phyloP scores from a whole-genome alignment of 2,888 invertebrate species.

The Drosophila peninsularis region DNA sequence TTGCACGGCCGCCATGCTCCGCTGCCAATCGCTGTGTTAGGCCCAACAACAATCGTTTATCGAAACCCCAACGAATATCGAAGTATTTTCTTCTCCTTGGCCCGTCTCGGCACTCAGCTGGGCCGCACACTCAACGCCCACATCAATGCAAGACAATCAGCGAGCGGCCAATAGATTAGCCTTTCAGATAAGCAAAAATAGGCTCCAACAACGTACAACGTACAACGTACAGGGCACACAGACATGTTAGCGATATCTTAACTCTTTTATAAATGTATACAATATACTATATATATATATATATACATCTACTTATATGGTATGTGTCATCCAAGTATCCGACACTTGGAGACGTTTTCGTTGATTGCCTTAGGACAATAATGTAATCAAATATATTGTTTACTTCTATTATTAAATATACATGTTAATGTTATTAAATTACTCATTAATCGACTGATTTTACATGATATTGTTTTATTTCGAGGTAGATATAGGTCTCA shows the following conservation, averaged over 20 bases:
- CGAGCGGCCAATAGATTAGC: constrained; percentile 31
- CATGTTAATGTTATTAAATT: neutral
- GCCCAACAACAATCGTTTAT: neutral
- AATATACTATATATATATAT: neutral
- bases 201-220: neutral
- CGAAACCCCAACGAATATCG: constrained; percentile 2
- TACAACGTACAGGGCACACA: neutral
- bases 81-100: neutral
- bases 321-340: neutral
- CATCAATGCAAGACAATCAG: constrained; percentile 27
- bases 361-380: neutral
- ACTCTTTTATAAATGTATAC: neutral
- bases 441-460: neutral
- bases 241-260: constrained; percentile 3
- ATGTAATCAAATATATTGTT: neutral
- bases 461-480: neutral
- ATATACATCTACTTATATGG: neutral
- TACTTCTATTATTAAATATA: neutral
- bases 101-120: neutral
- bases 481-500: neutral
- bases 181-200: constrained; percentile 24
- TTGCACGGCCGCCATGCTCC: constrained; percentile 45
- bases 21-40: constrained; percentile 41
- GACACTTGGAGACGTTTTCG: neutral
- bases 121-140: constrained; percentile 4